Conservation (phyloP, 2,888 invertebrate species). For the Lasioglossum morio region DNA sequence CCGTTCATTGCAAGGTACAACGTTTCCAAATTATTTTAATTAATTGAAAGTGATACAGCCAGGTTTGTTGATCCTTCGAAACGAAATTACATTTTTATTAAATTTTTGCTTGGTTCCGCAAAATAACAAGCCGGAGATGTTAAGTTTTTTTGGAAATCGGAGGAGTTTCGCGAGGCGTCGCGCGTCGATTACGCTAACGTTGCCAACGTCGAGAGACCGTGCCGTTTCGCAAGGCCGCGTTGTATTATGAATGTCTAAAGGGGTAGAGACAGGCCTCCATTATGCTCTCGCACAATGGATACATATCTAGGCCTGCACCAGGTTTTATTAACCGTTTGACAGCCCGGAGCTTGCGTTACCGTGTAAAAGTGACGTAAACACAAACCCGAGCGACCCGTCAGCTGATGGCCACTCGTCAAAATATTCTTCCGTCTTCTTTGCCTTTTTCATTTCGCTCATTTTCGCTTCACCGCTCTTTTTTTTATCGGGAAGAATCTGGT, state of each 20-base stretch:
- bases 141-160: background rate
- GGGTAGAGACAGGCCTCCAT: constrained; percentile 71
- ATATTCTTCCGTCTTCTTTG: background rate
- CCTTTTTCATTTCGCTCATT: background rate
- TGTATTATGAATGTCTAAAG: constrained; percentile 71
- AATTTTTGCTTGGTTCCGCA: no score
- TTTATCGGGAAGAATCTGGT: background rate
- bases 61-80: no score
- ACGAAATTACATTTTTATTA: no score
- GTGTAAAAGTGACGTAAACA: constrained; percentile 75
- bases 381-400: constrained; percentile 34
- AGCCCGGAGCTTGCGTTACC: constrained; percentile 65
- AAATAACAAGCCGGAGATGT: background rate
- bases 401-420: constrained; percentile 10
- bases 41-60: no score
- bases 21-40: no score
- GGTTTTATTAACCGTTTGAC: constrained; percentile 80
- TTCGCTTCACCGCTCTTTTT: background rate
- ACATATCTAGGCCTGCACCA: constrained; percentile 77
- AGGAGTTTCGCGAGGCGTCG: background rate
- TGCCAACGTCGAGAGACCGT: constrained; percentile 50
- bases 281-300: constrained; percentile 78
- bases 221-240: constrained; percentile 72
- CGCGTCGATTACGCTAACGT: constrained; percentile 49
- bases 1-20: no score